Evolutionary conservation across 2,113 vertebrate species (phyloP).

Genomic region (Myrmophylax atrothorax): DNA sequence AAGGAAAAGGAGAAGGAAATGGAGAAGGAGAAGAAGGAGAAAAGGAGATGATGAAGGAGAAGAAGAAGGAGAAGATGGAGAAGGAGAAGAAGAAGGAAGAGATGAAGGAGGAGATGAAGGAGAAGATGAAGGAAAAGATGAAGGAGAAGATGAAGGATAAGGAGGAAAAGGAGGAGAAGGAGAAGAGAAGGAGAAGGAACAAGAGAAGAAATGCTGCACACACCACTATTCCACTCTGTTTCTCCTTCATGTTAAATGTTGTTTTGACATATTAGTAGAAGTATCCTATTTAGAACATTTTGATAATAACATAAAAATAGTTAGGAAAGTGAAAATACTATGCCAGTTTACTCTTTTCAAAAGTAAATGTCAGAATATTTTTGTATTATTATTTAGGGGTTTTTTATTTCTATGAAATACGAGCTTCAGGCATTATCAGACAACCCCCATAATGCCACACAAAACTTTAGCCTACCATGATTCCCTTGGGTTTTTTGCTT

Average conservation of each 20-base stretch:
- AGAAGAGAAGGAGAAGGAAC: not conserved
- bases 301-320: not conserved
- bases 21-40: too few species aligned
- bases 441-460: not conserved
- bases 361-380: not conserved
- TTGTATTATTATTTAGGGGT: not conserved
- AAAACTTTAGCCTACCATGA: not conserved
- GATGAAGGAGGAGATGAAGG: too few species aligned
- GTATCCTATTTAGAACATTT: not conserved
- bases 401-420: not conserved
- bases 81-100: too few species aligned
- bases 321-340: not conserved
- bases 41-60: too few species aligned
- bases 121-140: too few species aligned
- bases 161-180: too few species aligned
- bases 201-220: not conserved
- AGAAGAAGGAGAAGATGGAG: too few species aligned
- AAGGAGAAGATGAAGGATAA: too few species aligned
- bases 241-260: not conserved
- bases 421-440: not conserved
- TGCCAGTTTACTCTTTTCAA: not conserved
- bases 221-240: not conserved
- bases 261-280: not conserved
- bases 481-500: not conserved
- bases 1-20: not conserved